These are phyloP conservation scores for Urocyon cinereoargenteus DNA, from an alignment of 2,797 vertebrate species.

Conservation along the genomic window DNA sequence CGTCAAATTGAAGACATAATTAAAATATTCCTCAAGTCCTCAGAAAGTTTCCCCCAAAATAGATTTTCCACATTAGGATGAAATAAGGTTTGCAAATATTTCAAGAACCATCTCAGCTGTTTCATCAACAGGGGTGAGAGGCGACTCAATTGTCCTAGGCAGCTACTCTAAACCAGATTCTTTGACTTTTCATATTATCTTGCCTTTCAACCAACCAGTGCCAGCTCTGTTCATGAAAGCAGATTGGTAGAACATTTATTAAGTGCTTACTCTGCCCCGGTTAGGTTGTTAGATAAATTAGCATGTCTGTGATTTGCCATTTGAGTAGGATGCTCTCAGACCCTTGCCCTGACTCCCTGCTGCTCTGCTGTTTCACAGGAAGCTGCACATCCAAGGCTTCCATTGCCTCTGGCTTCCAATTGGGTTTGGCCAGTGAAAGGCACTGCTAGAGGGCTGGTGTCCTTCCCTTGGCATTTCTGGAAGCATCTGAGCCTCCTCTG, in stretches of 20 bases:
- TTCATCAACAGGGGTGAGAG: not conserved
- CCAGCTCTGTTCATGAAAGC: not conserved
- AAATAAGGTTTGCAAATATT: not conserved
- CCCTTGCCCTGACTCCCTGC: not conserved
- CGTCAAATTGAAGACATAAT: conserved; percentile 62
- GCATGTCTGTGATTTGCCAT: not conserved
- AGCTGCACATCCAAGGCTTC: not conserved
- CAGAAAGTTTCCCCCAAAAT: conserved; percentile 28
- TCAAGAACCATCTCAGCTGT: not conserved
- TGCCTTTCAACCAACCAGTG: not conserved
- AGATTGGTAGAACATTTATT: not conserved
- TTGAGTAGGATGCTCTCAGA: not conserved
- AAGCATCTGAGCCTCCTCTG: not conserved
- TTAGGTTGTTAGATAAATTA: not conserved
- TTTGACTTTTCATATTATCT: not conserved
- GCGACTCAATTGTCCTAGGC: not conserved
- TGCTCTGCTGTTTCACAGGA: not conserved
- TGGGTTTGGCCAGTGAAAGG: not conserved
- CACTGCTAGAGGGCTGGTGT: not conserved
- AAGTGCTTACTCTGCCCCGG: not conserved
- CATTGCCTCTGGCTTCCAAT: not conserved
- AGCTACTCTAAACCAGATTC: not conserved
- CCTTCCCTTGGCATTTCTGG: not conserved
- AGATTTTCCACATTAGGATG: not conserved
- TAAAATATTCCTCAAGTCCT: conserved; percentile 63